Base-by-base conservation (phyloP, 2,888 invertebrate genomes). In the Papilio protenor region DNA sequence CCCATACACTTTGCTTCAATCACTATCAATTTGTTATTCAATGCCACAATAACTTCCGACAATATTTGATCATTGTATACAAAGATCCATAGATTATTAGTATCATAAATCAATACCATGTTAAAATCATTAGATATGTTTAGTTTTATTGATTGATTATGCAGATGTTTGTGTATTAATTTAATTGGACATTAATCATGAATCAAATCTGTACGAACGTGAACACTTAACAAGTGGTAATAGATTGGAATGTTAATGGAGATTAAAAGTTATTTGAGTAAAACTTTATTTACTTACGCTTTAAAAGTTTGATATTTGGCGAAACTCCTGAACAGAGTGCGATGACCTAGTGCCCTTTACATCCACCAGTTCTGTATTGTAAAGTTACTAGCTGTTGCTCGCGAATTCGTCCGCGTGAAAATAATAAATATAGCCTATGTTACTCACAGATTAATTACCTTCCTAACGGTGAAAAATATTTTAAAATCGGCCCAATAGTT, bases 121-220 rank as follows among this genome's bases (percentile, higher is more conserved):
- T 61, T 70, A 33, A 64, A 55, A 77, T 73, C 55, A 71, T 45
- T 40, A 52, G 27, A 76, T 49, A 61, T 52, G 21, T 49, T 76
- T 77, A 45, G 16, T n/a, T 73, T 73, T 69, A 57, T 69, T 69
- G 73, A 77, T 77, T 49, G 69, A 73, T 77, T 72, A 73, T 77
- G 77, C 40, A 57, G 73, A 73, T 73, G 55, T 45, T 45, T 69
- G 77, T 57, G 57, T 45, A 77, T 73, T 77, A 57, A 73, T 73
- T 77, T 57, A 11, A n/a, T 33, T 47, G 8, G 33, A 73, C 77
- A 77, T 77, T 57, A 77, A 77, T 77, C 77, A 77, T 73, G 14
- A 16, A n/a, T 33, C 27, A n/a, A 61, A 52, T 71, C 23, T 40
- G 52, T 61, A 57, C 55, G 45, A 40, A 69, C 11, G 66, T 27